A percentile compares a stretch with the other conserved stretches of the same genome.
phyloP scores from a whole-genome alignment of 1,140 invertebrate species.

The Glossosoma conforme region DNA sequence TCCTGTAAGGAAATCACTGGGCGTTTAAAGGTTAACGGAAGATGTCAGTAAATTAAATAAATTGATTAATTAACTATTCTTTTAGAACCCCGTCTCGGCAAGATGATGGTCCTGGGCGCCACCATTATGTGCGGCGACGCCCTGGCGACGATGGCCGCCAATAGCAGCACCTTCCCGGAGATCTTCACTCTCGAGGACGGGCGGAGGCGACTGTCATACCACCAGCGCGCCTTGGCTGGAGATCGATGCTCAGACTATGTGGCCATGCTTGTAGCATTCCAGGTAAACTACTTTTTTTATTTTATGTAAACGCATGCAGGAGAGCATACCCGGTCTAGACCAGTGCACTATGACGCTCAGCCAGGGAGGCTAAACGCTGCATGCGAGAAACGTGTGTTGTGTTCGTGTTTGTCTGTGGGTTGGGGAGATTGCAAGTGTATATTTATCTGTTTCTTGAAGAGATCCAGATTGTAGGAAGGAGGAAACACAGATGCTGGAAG shows the following conservation, averaged over 20 bases:
- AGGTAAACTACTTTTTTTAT: constrained; percentile 48
- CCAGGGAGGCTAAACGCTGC: too few species aligned
- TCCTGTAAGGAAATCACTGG: too few species aligned
- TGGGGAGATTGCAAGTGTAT: too few species aligned
- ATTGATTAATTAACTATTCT: constrained; percentile 8
- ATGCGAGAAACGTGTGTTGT: too few species aligned
- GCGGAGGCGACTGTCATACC: constrained; percentile 61
- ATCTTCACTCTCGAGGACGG: constrained; percentile 72
- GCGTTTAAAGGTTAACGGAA: too few species aligned
- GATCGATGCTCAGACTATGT: constrained; percentile 90
- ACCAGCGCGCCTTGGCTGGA: constrained; percentile 80
- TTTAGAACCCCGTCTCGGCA: constrained; percentile 81
- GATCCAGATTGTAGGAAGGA: too few species aligned
- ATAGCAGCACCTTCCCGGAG: constrained; percentile 87
- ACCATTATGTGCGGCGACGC: constrained; percentile 86
- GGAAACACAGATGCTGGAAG: too few species aligned
- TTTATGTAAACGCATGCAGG: too few species aligned
- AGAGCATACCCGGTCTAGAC: too few species aligned
- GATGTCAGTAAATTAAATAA: neutral
- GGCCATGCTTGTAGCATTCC: constrained; percentile 89
- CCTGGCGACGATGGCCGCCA: constrained; percentile 88
- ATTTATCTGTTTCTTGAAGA: too few species aligned
- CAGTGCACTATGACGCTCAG: too few species aligned
- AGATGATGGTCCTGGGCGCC: constrained; percentile 89
- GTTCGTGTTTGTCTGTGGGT: too few species aligned